phyloP scores from a whole-genome alignment of 2,888 invertebrate species.

The Trypoxylon attenuatum region DNA sequence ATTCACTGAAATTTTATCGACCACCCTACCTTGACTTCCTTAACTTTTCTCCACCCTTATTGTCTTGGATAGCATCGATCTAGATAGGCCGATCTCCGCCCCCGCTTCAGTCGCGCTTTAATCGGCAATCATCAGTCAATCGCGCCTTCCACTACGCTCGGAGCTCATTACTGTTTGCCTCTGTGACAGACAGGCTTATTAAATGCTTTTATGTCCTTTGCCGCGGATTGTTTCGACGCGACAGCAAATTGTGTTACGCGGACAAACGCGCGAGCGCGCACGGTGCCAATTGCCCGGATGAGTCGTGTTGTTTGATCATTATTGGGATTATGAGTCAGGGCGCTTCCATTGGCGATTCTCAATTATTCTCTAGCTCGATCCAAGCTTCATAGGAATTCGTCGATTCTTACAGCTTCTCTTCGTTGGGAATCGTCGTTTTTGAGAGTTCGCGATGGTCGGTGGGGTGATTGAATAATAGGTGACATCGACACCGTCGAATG shows the following conservation, averaged over 20 bases:
- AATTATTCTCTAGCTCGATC: too few relatives aligned
- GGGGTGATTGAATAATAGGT: too few relatives aligned
- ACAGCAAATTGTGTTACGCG: neutral
- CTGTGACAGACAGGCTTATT: neutral
- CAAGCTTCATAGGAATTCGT: conserved; percentile 29
- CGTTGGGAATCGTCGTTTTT: too few relatives aligned
- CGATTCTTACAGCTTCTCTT: too few relatives aligned
- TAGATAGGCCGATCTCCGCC: too few relatives aligned
- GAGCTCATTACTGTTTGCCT: neutral
- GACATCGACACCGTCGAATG: too few relatives aligned
- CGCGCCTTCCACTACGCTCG: neutral
- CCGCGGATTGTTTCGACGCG: neutral
- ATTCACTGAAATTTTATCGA: conserved; percentile 47
- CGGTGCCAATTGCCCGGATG: neutral
- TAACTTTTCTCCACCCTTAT: conserved; percentile 22
- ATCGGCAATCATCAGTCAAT: neutral
- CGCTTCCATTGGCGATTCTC: neutral
- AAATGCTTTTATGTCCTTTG: neutral
- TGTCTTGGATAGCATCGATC: neutral
- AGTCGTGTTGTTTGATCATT: neutral
- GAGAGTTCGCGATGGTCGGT: too few relatives aligned
- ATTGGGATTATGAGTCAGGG: neutral
- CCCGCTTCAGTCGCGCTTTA: neutral
- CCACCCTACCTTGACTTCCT: conserved; percentile 41
- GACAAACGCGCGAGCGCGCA: too few relatives aligned